Conservation (phyloP, 2,113 vertebrate species). For the Paramisgurnus dabryanus region DNA sequence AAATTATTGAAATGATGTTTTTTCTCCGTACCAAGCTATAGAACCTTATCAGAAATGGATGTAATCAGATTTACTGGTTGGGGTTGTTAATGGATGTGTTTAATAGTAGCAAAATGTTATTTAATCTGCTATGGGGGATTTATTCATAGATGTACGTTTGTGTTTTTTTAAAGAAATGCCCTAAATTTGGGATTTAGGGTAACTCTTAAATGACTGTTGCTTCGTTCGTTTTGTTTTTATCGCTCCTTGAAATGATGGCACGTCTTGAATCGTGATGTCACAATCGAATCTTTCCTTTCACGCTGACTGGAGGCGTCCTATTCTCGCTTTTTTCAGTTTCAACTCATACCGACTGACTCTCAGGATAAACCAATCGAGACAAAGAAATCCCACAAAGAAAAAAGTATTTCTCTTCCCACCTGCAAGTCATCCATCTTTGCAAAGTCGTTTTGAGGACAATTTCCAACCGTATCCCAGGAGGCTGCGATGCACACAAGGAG, state of each 20-base stretch:
- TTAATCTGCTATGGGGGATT: constrained; percentile 34
- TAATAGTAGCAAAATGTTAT: constrained; percentile 12
- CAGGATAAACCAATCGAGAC: constrained; percentile 67
- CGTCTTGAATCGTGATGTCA: constrained; percentile 19
- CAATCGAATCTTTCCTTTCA: constrained; percentile 43
- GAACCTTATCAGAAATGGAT: background rate
- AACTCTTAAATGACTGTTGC: constrained; percentile 18
- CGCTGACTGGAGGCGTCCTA: constrained; percentile 48
- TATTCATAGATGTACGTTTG: constrained; percentile 20
- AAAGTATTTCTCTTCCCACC: constrained; percentile 42
- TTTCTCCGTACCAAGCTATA: constrained; percentile 5
- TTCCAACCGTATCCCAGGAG: constrained; percentile 65
- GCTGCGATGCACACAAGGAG: constrained; percentile 71
- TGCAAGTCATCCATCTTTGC: constrained; percentile 28
- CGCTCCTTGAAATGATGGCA: constrained; percentile 28
- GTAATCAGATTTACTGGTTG: background rate
- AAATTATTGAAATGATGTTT: constrained; percentile 15
- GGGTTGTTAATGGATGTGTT: background rate
- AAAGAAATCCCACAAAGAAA: constrained; percentile 34
- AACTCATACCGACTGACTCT: constrained; percentile 67
- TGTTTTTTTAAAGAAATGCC: background rate
- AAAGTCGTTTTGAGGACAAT: constrained; percentile 61
- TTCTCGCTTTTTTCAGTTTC: constrained; percentile 61
- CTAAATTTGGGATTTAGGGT: constrained; percentile 28
- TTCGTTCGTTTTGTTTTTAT: constrained; percentile 21